Evolutionary conservation across 2,797 vertebrate genomes (phyloP), one percentile per base, ranked within the genome.

Genomic region (Esox masquinongy): DNA sequence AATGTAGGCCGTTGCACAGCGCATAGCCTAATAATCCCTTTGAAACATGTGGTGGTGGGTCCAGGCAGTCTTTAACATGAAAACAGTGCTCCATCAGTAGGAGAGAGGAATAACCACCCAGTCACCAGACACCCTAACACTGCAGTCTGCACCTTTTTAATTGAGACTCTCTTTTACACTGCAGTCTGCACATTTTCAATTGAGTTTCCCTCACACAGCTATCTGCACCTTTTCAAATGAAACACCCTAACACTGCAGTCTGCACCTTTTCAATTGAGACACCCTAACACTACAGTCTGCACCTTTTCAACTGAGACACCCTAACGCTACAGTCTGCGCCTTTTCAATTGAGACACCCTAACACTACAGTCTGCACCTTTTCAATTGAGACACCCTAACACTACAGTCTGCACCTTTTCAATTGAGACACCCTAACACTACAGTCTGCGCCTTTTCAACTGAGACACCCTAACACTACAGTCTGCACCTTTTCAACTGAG

Each of bases 391-490:
- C 43, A 12, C 11, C 43, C 11, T 47, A 4, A 12, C 43, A 47
- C 43, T 47, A 5, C 43, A 47, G 43, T 47, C 43, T 47, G 43
- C 12, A 47, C 43, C 36, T 14, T 14, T 47, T 47, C 43, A 11
- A 47, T 14, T 47, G 12, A 47, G 43, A 47, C 43, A 11, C 9
- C 43, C 43, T 47, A 11, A 47, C 12, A 47, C 43, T 47, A 5
- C 43, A 47, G 43, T 14, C 12, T 47, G 43, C 43, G 12, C 43
- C 9, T 47, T 14, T 64, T 43, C 77, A 80, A 53, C 68, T 51
- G 56, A 92, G 84, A 80, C 86, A 84, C 16, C 74, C 88, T 82
- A 4, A 47, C 43, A 89, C 92, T 68, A 73, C 82, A 66, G 90
- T 89, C 91, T 91, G 90, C 91, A 56, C 9, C 9, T 47, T 11